Base-by-base conservation (phyloP, 2,888 invertebrate genomes). In the Girardia tigrina region DNA sequence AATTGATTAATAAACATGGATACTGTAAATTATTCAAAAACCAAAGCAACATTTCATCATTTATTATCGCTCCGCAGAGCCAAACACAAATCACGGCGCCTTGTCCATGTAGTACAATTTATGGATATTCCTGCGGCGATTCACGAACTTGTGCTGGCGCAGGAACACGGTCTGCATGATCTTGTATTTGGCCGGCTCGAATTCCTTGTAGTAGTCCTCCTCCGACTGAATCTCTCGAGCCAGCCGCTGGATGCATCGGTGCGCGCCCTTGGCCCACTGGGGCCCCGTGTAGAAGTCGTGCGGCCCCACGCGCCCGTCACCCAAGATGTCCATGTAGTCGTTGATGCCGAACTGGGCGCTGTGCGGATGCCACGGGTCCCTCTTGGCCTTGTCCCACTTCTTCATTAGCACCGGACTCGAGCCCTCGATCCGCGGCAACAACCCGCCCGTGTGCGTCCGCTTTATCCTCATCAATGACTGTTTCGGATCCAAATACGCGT, bases 281-380 rank as follows among this genome's bases (percentile, higher is more conserved):
- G 72, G 72, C 1, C 72, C 72, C 26, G 20, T 20, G 28, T 72
- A 72, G 28, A 76, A 42, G 69, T 76, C 75, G 23, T 29, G 14
- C 20, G 29, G 76, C 20, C 29, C 27, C 12, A 76, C n/a, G 12
- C 28, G n/a, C 23, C 76, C 70, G 26, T 56, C 75, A 16, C 76
- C 76, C 16, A 76, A 29, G 20, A 76, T 77, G 70, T 76, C 76
- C 14, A 95, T 93, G 82, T 94, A 94, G 84, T 95, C 94, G 85
- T 95, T 95, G 83, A 94, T 94, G 0, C 95, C 95, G 86, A 91
- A 92, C 0, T 92, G 83, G 0, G 93, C 92, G 81, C 88, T 88
- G 80, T 89, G 90, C 79, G 88, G 87, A 0, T 86, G 81, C 94
- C 94, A 95, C 29, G 78, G 78, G 23, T 56, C 56, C 23, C 56